These are phyloP conservation scores for Aleadryas rufinucha DNA, from an alignment of 2,113 vertebrate species.

Conservation along the genomic window DNA sequence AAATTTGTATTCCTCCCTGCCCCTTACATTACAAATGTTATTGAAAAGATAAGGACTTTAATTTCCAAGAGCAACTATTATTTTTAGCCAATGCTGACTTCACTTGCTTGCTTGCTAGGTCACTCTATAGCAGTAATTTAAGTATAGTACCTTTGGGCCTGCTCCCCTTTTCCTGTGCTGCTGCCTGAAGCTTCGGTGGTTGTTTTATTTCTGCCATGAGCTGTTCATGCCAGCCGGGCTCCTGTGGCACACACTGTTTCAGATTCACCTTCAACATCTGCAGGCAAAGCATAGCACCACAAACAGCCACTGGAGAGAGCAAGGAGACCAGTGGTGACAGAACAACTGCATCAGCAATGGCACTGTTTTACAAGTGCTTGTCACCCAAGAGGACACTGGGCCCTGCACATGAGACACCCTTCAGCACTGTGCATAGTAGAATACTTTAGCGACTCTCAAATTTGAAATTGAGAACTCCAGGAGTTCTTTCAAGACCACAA, in stretches of 20 bases:
- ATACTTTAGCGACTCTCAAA: background rate
- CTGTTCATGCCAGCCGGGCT: slow-evolving; percentile 2
- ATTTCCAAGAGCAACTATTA: background rate
- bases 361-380: background rate
- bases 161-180: background rate
- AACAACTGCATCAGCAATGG: background rate
- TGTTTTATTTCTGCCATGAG: slow-evolving; percentile 26
- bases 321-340: background rate
- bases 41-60: background rate
- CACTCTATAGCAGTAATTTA: background rate
- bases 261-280: slow-evolving; percentile 24
- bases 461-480: background rate
- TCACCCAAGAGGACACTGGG: background rate
- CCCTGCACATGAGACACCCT: background rate
- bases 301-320: background rate
- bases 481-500: background rate
- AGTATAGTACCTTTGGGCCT: slow-evolving; percentile 7
- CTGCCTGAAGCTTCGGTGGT: background rate
- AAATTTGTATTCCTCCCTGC: background rate
- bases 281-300: background rate
- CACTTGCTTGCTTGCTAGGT: background rate
- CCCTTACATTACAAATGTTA: background rate
- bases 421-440: background rate
- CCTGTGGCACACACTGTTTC: background rate
- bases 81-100: background rate